phyloP scores from a whole-genome alignment of 2,113 vertebrate genomes.

The Probosciger aterrimus region DNA sequence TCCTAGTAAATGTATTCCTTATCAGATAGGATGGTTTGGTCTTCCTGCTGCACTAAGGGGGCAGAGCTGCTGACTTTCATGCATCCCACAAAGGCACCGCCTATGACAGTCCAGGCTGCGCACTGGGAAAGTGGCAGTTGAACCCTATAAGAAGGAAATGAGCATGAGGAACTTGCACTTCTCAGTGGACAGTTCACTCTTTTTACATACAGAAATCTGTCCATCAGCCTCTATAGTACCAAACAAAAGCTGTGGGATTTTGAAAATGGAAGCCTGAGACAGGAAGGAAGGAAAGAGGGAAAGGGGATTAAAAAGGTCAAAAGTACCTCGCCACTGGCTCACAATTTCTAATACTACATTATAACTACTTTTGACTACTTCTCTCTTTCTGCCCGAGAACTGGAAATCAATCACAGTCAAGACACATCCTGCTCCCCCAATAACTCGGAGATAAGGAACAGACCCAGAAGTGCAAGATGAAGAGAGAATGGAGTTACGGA shows the following conservation, averaged over 20 bases:
- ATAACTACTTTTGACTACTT: neutral
- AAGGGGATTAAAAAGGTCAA: neutral
- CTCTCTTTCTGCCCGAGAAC: neutral
- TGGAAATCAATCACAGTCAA: neutral
- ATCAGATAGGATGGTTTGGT: neutral
- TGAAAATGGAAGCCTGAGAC: neutral
- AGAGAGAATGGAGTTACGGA: neutral
- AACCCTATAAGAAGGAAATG: neutral
- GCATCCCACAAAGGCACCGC: neutral
- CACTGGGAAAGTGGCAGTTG: rapidly evolving
- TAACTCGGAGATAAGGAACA: neutral
- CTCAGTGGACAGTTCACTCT: rapidly evolving
- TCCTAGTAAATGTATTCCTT: neutral
- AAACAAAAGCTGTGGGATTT: neutral
- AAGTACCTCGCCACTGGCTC: neutral
- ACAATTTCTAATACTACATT: neutral
- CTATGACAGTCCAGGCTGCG: neutral
- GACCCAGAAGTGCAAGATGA: neutral
- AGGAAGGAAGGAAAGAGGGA: neutral
- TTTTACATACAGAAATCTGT: neutral
- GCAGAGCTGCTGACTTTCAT: neutral
- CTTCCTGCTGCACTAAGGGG: neutral
- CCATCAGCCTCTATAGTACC: neutral
- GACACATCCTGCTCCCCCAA: neutral
- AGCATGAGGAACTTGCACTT: neutral